Evolutionary conservation across 2,113 vertebrate genomes (phyloP), one percentile per base, ranked within the genome.

Genomic region (Capra hircus): DNA sequence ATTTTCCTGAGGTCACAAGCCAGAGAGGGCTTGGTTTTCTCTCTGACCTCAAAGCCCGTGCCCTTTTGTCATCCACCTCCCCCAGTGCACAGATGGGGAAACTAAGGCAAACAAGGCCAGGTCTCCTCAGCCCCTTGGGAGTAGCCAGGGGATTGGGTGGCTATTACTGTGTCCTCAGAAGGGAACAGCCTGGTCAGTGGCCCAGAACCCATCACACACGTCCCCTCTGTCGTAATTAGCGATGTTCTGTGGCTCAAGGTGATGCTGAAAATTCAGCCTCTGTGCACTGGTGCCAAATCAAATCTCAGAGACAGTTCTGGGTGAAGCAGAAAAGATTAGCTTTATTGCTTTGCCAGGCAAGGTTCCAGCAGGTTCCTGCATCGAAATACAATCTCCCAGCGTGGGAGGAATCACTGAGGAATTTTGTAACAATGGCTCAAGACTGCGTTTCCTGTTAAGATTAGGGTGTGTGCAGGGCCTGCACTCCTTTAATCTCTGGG

Each of bases 241-340:
- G 95, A 96, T 98, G 97, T 97, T 98, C 97, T 50, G 91, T 94
- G 83, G 67, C 88, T 50, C 13, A 7, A 52, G 78, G 17, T 81
- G 28, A 81, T 81, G 48, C 48, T 81, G 48, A 81, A 21, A 81
- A 52, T 50, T 52, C 45, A 33, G 30, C 48, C 30, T n/a, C 48
- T 81, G 45, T 81, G 30, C 48, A n/a, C 17, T 11, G 30, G 48
- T 81, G 78, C 45, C 48, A 50, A 52, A 52, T 52, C 78, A 52
- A 13, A 50, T 81, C 78, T 81, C 0, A 0, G 78, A 81, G 28
- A 81, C 45, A 50, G 17, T 33, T 81, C 28, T 52, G 30, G 48
- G 17, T 81, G 30, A 81, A 81, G 48, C 50, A 33, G 78, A 81
- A 52, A 50, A 52, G 30, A 50, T 21, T 52, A n/a, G 78, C 48